Percentiles rank a stretch among this genome's conserved stretches.
Conservation (phyloP, 2,113 vertebrate genomes). For the Heliornis fulica region DNA sequence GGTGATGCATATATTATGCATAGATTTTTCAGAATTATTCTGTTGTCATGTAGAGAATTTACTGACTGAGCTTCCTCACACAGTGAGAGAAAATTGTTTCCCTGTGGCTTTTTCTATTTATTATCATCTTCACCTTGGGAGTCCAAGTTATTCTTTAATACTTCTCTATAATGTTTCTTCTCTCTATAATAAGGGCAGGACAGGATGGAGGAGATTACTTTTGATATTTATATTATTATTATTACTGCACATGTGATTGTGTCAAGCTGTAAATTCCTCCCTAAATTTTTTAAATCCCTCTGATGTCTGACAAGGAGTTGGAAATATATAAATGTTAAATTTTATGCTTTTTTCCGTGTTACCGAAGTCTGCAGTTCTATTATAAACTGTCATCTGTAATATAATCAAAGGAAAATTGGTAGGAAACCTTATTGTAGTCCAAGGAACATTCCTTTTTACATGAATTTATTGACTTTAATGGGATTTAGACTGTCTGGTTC, state of each 20-base stretch:
- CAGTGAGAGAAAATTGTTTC: not conserved
- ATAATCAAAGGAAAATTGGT: conserved; percentile 70
- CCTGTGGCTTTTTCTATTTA: not conserved
- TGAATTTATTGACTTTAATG: conserved; percentile 49
- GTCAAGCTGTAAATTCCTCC: conserved; percentile 67
- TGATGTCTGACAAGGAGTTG: conserved; percentile 71
- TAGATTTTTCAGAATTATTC: not conserved
- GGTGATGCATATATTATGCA: not conserved
- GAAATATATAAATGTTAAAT: conserved; percentile 69
- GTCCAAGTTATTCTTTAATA: not conserved
- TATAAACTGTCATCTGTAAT: conserved; percentile 70
- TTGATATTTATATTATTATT: conserved; percentile 44
- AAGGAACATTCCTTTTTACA: conserved; percentile 65
- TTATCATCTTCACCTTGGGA: not conserved
- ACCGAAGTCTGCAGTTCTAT: conserved; percentile 57
- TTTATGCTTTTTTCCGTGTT: conserved; percentile 68
- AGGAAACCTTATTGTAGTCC: conserved; percentile 61
- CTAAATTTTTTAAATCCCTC: conserved; percentile 67
- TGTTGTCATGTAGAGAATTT: not conserved
- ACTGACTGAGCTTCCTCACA: not conserved
- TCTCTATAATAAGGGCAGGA: not conserved
- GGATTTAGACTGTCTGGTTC: conserved; percentile 26
- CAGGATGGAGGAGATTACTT: not conserved
- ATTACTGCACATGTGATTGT: conserved; percentile 51
- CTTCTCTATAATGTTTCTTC: conserved; percentile 15